Conservation (phyloP, 2,113 vertebrate genomes). For the Mesembrinibis cayennensis region DNA sequence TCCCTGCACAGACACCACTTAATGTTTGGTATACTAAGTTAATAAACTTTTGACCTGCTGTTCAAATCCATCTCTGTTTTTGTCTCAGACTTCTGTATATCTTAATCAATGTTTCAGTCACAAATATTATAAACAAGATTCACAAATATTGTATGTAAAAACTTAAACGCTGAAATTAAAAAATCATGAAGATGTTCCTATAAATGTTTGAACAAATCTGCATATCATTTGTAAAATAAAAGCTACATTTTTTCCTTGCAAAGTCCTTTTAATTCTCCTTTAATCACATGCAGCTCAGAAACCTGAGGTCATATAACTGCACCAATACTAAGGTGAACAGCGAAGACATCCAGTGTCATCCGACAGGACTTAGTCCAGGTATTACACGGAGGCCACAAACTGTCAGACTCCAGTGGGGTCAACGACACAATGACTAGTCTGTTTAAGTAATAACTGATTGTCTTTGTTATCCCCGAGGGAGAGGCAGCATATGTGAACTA, state of each 20-base stretch:
- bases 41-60: background rate
- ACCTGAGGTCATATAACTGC: background rate
- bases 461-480: background rate
- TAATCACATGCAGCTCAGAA: background rate
- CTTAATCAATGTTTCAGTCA: background rate
- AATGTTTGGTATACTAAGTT: background rate
- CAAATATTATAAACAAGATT: background rate
- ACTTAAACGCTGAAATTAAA: background rate
- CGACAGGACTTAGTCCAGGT: background rate
- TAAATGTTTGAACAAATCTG: background rate
- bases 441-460: background rate
- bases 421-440: background rate
- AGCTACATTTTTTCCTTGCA: background rate
- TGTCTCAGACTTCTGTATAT: background rate
- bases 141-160: background rate
- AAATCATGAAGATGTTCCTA: background rate
- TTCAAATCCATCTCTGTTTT: background rate
- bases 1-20: background rate
- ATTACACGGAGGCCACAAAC: background rate
- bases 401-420: background rate
- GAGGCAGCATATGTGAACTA: background rate
- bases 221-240: background rate
- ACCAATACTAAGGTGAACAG: background rate
- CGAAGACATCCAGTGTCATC: background rate
- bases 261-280: background rate